Conservation (phyloP, 1,140 invertebrate genomes). For the Drosophila mayri region DNA sequence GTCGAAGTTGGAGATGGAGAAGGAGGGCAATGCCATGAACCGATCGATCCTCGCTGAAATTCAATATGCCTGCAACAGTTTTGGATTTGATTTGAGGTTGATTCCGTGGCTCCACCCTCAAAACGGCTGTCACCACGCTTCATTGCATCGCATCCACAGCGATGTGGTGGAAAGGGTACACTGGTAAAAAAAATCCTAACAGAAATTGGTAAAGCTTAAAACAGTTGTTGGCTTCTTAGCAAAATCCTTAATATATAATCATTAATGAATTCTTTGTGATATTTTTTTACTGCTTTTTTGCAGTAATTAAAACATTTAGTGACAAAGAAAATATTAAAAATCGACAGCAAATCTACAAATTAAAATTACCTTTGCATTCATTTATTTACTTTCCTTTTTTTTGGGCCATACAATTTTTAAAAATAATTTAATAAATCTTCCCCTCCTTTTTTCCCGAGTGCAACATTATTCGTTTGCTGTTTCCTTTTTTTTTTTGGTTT, state of each 20-base stretch:
- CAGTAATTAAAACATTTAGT: no score
- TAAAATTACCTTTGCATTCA: no score
- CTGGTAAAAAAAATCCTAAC: neutral
- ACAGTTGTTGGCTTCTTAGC: no score
- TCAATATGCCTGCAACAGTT: constrained; percentile 62
- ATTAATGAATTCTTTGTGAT: no score
- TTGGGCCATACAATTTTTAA: no score
- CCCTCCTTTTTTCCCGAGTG: no score
- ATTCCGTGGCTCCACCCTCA: constrained; percentile 70
- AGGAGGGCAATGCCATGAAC: constrained; percentile 48
- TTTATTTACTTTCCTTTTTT: no score
- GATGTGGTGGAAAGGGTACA: constrained; percentile 13
- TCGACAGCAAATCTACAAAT: no score
- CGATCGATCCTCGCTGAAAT: constrained; percentile 60
- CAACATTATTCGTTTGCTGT: constrained; percentile 8
- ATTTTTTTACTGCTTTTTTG: no score
- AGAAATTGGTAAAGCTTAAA: neutral
- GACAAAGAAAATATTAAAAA: no score
- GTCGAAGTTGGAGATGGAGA: constrained; percentile 4
- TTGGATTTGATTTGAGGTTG: constrained; percentile 53
- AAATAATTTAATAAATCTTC: no score
- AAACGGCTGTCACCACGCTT: constrained; percentile 76
- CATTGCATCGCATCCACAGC: constrained; percentile 47
- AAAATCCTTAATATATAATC: no score
- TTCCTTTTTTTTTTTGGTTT: constrained; percentile 20